Conservation (phyloP, 2,113 vertebrate genomes). For the Epinephelus cyanopodus region DNA sequence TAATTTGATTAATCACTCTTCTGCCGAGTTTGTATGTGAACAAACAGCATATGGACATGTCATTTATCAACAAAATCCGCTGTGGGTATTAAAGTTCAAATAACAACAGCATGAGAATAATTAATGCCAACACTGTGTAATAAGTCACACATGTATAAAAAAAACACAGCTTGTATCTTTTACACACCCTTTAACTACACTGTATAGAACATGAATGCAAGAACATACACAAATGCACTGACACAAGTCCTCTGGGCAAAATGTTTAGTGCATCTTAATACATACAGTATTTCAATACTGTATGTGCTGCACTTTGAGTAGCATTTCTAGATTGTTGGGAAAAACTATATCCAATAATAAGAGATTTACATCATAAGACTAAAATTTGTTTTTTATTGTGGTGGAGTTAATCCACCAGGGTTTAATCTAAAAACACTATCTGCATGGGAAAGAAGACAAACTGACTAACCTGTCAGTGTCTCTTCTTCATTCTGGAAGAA, state of each 20-base stretch:
- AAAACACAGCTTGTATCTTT: background rate
- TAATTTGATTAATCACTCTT: constrained; percentile 75
- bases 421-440: constrained; percentile 42
- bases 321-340: background rate
- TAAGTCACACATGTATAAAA: constrained; percentile 44
- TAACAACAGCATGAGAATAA: constrained; percentile 63
- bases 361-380: background rate
- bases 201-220: background rate
- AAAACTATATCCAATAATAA: background rate
- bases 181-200: background rate
- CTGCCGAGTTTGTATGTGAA: constrained; percentile 67
- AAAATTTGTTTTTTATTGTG: background rate
- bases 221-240: background rate
- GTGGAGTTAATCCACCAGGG: constrained; percentile 53
- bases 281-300: background rate
- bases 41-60: constrained; percentile 71
- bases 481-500: background rate
- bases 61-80: constrained; percentile 77
- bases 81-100: constrained; percentile 72
- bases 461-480: constrained; percentile 13
- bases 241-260: background rate
- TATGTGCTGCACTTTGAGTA: background rate
- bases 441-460: constrained; percentile 10
- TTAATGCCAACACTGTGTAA: constrained; percentile 65
- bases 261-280: background rate